Evolutionary conservation across 2,888 invertebrate species (phyloP).

Genomic region (Clanis bilineata): DNA sequence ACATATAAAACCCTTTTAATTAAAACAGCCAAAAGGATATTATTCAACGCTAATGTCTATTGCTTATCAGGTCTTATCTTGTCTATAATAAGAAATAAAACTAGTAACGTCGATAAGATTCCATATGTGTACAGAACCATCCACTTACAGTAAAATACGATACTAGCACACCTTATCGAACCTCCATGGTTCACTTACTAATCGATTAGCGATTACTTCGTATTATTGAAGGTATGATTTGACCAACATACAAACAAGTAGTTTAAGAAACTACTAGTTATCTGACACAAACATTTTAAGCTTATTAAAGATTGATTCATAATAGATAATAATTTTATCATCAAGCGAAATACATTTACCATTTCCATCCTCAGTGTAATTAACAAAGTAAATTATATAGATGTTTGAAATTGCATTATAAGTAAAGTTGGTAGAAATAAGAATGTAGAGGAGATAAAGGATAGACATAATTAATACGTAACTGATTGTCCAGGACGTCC

Average conservation of each 20-base stretch:
- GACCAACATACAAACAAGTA: not conserved
- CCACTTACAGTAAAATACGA: not conserved
- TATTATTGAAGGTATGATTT: not conserved
- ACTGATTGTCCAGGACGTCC: conserved; percentile 60
- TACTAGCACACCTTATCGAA: not conserved
- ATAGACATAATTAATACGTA: conserved; percentile 26
- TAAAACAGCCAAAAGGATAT: not conserved
- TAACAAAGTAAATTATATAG: not conserved
- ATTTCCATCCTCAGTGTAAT: not conserved
- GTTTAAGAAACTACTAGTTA: not conserved
- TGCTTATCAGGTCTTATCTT: not conserved
- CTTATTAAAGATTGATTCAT: not conserved
- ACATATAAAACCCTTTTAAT: not conserved
- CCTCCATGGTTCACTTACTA: not conserved
- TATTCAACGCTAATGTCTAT: not conserved
- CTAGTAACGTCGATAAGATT: not conserved
- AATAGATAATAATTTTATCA: not conserved
- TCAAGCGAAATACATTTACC: not conserved
- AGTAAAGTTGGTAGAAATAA: not conserved
- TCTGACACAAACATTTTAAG: not conserved
- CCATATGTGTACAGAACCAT: not conserved
- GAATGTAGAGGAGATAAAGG: not conserved
- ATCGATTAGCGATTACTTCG: not conserved
- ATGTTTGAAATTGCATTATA: not conserved
- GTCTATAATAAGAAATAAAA: conserved; percentile 7